Conservation (phyloP, 2,888 invertebrate species). For the Amiota minor region DNA sequence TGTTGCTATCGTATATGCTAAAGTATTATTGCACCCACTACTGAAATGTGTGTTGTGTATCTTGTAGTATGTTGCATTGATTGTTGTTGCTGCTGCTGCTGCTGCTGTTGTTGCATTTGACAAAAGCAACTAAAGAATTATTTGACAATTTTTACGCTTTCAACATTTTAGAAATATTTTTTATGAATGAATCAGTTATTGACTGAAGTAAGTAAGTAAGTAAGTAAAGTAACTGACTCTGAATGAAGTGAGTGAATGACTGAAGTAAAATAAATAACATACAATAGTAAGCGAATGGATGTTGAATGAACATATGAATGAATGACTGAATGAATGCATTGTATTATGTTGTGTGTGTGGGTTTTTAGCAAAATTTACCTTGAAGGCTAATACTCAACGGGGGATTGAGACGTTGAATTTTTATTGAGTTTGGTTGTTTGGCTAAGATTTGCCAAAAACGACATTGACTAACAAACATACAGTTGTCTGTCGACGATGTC, state of each 20-base stretch:
- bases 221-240: slow-evolving; percentile 31
- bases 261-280: neutral
- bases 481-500: neutral
- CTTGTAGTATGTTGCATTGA: slow-evolving; percentile 9
- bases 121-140: slow-evolving; percentile 15
- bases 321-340: slow-evolving; percentile 1
- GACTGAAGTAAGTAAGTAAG: slow-evolving; percentile 39
- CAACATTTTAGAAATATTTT: slow-evolving; percentile 6
- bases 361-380: slow-evolving; percentile 13
- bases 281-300: neutral
- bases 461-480: neutral
- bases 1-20: neutral
- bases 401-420: neutral
- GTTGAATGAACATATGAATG: slow-evolving; percentile 1
- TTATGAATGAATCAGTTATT: slow-evolving; percentile 38
- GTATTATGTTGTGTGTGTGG: slow-evolving; percentile 11
- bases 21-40: slow-evolving; percentile 7
- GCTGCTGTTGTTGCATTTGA: slow-evolving; percentile 16
- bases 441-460: neutral
- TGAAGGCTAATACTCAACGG: neutral
- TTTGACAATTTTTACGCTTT: slow-evolving; percentile 27
- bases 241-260: slow-evolving; percentile 41
- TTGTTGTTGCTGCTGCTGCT: slow-evolving; percentile 18
- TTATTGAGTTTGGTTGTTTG: neutral
- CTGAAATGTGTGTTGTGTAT: neutral